Base-by-base conservation (phyloP, 2,888 invertebrate genomes). In the Opisthograptis luteolata region DNA sequence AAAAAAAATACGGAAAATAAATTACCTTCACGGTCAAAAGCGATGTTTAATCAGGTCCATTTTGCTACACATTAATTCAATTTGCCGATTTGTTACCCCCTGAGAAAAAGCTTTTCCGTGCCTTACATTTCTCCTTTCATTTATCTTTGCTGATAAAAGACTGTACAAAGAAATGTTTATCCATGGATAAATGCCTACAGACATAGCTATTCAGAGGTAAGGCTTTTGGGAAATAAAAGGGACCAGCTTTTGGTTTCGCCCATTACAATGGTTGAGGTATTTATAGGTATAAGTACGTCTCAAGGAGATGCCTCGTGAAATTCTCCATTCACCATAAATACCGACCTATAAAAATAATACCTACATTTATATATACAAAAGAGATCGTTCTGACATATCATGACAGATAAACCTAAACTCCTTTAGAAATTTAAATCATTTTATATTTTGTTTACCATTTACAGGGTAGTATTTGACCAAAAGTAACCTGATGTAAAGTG, bases 71-170 rank as follows among this genome's bases (percentile, higher is more conserved):
- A 25, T 62, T 69, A 66, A 69, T 68, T 58, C 59, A 70, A 69
- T 70, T 70, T 66, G 53, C 58, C 57, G 62, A 61, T 50, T 64
- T 60, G 60, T 62, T 70, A 61, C 61, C 53, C 56, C 22, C 35
- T 6, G 15, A 24, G 40, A 46, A 57, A 63, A 58, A 45, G n/a
- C n/a, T 60, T 49, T 41, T 42, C 43, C 50, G n/a, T n/a, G 51
- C 44, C 44, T 48, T 55, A 45, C 49, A 47, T 55, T 61, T 63
- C 15, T 40, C 12, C 12, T 55, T 47, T 61, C 44, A 50, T 49
- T 60, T 64, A 54, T 46, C 25, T 35, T 36, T 28, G 51, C 40
- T 47, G 49, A 30, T 41, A 34, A 54, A 56, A 37, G 32, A 39
- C 39, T 24, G 1, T 24, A 39, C 46, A 46, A 46, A 40, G 46